These are phyloP conservation scores for Mesopsocus fuscifrons DNA, from an alignment of 2,888 invertebrate species.

Conservation along the genomic window DNA sequence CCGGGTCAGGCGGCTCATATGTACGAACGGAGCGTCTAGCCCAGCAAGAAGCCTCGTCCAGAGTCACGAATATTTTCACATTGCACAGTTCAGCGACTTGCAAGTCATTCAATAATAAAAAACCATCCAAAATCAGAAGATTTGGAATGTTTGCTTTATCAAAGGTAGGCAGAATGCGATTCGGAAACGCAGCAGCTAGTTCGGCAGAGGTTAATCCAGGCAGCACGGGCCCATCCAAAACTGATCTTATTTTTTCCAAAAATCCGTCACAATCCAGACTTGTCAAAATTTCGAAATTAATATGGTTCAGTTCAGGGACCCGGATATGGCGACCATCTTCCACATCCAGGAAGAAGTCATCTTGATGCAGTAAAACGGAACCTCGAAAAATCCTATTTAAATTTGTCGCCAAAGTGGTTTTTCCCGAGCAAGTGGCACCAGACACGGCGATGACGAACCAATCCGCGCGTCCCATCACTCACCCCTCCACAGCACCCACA, in stretches of 20 bases:
- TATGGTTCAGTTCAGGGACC: constrained; percentile 40
- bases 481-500: constrained; percentile 20
- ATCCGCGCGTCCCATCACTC: constrained; percentile 24
- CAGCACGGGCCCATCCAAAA: background rate
- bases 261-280: constrained; percentile 44
- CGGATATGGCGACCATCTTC: constrained; percentile 41
- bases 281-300: constrained; percentile 52
- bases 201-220: background rate
- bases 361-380: constrained; percentile 41
- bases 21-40: constrained; percentile 35
- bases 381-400: constrained; percentile 27
- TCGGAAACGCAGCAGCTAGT: background rate
- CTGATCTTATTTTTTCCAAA: background rate
- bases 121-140: constrained; percentile 53
- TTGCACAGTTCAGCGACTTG: constrained; percentile 46
- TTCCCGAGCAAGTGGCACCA: constrained; percentile 67
- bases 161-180: background rate
- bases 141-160: constrained; percentile 1
- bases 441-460: constrained; percentile 47
- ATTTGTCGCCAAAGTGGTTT: constrained; percentile 45
- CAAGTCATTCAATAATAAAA: constrained; percentile 47
- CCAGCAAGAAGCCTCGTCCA: constrained; percentile 45
- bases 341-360: constrained; percentile 47
- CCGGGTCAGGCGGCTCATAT: constrained; percentile 71
- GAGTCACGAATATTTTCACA: constrained; percentile 51